Base-by-base conservation (phyloP, 1,140 invertebrate species). In the Kradibia gibbosae region DNA sequence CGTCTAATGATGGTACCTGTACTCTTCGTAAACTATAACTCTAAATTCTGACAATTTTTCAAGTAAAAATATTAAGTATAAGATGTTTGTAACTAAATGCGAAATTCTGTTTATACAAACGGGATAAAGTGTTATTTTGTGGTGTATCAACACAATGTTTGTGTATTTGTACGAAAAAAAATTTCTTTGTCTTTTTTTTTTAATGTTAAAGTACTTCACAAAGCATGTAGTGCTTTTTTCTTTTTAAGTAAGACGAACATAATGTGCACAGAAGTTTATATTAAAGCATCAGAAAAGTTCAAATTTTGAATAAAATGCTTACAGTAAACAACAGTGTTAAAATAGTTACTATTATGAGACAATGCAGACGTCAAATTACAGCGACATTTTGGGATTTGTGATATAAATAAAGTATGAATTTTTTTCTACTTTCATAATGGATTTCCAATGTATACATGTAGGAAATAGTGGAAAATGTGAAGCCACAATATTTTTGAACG, bases 11-110 rank as follows among this genome's bases (percentile, higher is more conserved):
- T 85, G 84, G 87, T 88, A 88, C 87, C 88, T 88, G 86, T 88
- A 86, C 84, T 88, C 82, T 87, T 83, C 87, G 85, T 88, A 87
- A 88, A 88, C 88, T 81, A 85, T 87, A 86, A 84, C 82, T 86
- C 83, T 81, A 82, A 88, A 87, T 83, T 88, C 84, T 86, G 82
- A 86, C 80, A 87, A 88, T 86, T 88, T 87, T 83, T 87, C 86
- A 87, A 84, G 62, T 72, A 83, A 84, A 79, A 84, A 82, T 82
- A 84, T 17, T 62, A 67, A 67, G 28, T 81, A 62, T 62, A 75
- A 31, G 48, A 81, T 42, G 72, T 57, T 81, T 70, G 72, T 75
- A 81, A 70, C 36, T 67, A 81, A 80, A 67, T 75, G 31, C 70
- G n/a, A 22, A 75, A 75, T 81, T 81, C 45, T 67, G 48, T 75